Conservation (phyloP, 2,113 vertebrate genomes). For the Oryzias curvinotus region DNA sequence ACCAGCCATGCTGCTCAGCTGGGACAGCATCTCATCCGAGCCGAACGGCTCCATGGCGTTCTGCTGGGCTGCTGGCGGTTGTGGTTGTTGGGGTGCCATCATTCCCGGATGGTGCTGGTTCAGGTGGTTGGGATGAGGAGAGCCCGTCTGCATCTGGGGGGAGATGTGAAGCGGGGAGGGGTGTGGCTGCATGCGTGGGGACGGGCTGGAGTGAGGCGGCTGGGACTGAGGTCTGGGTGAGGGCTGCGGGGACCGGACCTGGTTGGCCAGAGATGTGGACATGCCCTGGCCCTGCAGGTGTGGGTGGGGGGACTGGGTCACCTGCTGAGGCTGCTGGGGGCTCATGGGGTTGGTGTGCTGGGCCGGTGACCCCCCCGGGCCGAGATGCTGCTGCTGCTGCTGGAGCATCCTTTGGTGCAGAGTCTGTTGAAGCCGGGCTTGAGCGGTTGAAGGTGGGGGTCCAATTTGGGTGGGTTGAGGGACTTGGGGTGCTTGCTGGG, state of each 20-base stretch:
- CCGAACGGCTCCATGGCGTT: constrained; percentile 82
- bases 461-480: constrained; percentile 63
- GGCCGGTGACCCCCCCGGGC: constrained; percentile 81
- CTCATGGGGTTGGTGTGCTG: constrained; percentile 89
- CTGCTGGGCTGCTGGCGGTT: constrained; percentile 78
- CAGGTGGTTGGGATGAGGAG: constrained; percentile 88
- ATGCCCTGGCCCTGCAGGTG: constrained; percentile 89
- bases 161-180: constrained; percentile 96
- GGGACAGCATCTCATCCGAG: constrained; percentile 85
- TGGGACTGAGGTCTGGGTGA: constrained; percentile 93
- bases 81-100: constrained; percentile 86
- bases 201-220: constrained; percentile 96
- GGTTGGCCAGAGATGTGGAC: constrained; percentile 87
- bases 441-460: constrained; percentile 58
- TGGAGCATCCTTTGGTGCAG: constrained; percentile 88
- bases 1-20: constrained; percentile 89
- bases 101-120: constrained; percentile 79
- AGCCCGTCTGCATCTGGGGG: constrained; percentile 95
- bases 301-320: constrained; percentile 82
- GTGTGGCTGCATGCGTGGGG: constrained; percentile 94
- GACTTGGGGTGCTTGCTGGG: constrained; percentile 85
- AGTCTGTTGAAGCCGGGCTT: constrained; percentile 83
- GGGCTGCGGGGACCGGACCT: constrained; percentile 96
- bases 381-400: constrained; percentile 67
- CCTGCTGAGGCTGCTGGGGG: constrained; percentile 89